A percentile compares a stretch with the other conserved stretches of the same genome.
phyloP scores from a whole-genome alignment of 2,797 vertebrate genomes.

The Synanceia verrucosa region DNA sequence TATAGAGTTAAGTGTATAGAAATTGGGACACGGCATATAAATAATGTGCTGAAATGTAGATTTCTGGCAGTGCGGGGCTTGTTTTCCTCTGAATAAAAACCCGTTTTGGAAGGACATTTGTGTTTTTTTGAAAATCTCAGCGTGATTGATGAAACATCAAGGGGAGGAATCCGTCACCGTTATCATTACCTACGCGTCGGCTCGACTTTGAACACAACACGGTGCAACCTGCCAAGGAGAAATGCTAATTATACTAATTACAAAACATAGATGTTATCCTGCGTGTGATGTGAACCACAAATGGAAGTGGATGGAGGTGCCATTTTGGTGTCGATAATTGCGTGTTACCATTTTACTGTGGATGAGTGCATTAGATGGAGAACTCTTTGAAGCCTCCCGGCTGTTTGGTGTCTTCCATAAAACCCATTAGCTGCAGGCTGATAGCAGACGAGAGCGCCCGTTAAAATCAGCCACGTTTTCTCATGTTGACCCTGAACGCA shows the following conservation, averaged over 20 bases:
- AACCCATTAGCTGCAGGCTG: conserved; percentile 73
- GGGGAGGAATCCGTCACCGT: conserved; percentile 46
- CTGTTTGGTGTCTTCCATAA: conserved; percentile 71
- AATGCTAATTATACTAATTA: conserved; percentile 77
- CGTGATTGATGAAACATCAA: conserved; percentile 60
- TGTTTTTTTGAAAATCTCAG: conserved; percentile 38
- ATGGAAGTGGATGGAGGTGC: conserved; percentile 68
- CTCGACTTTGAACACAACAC: conserved; percentile 64
- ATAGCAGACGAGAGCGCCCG: conserved; percentile 45
- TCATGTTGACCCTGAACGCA: conserved; percentile 58
- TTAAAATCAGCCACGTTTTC: conserved; percentile 53
- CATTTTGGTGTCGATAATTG: conserved; percentile 71
- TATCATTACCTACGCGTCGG: conserved; percentile 55
- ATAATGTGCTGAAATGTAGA: conserved; percentile 14
- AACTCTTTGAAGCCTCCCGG: conserved; percentile 65
- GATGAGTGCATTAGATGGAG: conserved; percentile 71
- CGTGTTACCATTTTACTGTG: conserved; percentile 58
- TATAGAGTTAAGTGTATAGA: not conserved
- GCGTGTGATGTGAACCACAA: conserved; percentile 62
- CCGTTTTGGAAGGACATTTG: conserved; percentile 47
- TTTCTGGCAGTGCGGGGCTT: conserved; percentile 11
- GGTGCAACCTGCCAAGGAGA: conserved; percentile 66
- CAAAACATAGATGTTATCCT: conserved; percentile 69
- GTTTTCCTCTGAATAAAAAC: conserved; percentile 26
- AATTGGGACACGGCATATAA: conserved; percentile 3